Evolutionary conservation across 2,797 vertebrate species (phyloP).

Genomic region (Borostomias antarcticus): DNA sequence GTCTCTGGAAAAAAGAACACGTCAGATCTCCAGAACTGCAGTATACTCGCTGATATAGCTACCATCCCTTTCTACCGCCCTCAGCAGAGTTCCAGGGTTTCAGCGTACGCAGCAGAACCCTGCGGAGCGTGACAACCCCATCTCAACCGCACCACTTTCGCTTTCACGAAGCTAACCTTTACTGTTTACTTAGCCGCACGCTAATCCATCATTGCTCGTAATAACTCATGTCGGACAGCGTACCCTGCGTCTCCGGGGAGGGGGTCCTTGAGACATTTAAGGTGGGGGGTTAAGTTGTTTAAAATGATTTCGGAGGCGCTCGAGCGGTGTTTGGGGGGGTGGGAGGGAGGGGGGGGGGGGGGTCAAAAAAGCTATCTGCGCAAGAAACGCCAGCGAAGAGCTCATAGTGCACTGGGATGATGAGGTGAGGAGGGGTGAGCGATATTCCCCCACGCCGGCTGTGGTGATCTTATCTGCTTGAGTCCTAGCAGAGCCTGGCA

Average conservation of each 20-base stretch:
- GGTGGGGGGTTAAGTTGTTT: conserved; percentile 14
- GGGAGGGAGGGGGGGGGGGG: too few relatives aligned
- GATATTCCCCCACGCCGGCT: conserved; percentile 18
- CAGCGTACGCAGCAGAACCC: conserved; percentile 1
- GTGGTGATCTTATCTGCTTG: conserved; percentile 27
- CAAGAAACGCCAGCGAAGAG: background rate
- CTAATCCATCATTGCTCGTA: conserved; percentile 20
- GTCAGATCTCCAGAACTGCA: too few relatives aligned
- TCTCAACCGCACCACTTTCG: conserved; percentile 33
- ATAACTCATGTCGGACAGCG: conserved; percentile 1
- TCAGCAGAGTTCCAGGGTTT: conserved; percentile 8
- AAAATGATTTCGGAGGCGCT: background rate
- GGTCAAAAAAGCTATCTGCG: too few relatives aligned
- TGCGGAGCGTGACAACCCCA: conserved; percentile 7
- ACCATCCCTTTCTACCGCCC: background rate
- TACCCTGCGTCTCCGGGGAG: background rate
- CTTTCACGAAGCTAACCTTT: conserved; percentile 28
- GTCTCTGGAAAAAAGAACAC: too few relatives aligned
- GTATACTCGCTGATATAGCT: conserved; percentile 4
- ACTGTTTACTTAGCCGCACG: conserved; percentile 31
- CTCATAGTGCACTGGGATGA: background rate
- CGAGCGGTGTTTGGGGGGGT: background rate
- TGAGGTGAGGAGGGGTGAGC: background rate
- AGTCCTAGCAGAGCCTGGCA: conserved; percentile 2
- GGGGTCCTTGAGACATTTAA: conserved; percentile 13